phyloP scores from a whole-genome alignment of 2,797 vertebrate species.

The Knipowitschia caucasica region DNA sequence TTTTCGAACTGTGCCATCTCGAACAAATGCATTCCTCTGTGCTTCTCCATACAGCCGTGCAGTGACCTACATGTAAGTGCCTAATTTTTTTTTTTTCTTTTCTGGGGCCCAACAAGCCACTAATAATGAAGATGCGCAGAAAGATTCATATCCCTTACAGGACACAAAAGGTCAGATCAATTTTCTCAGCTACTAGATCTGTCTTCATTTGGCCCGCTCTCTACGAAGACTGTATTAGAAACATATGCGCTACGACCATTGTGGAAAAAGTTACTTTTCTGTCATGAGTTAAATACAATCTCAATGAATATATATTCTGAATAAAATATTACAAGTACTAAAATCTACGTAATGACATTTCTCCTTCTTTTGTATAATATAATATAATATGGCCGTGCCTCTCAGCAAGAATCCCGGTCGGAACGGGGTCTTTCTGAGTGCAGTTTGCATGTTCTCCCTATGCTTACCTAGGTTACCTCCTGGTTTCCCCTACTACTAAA shows the following conservation, averaged over 20 bases:
- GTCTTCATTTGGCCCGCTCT: slow-evolving; percentile 67
- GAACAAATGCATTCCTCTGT: slow-evolving; percentile 28
- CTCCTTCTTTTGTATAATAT: no score
- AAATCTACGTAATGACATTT: no score
- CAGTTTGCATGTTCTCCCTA: no score
- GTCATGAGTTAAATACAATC: background rate
- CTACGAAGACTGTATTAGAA: slow-evolving; percentile 31
- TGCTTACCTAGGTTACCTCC: no score
- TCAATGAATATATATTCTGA: background rate
- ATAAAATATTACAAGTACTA: background rate
- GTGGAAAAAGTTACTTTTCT: background rate
- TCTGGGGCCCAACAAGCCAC: slow-evolving; percentile 46
- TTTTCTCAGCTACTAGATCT: slow-evolving; percentile 52
- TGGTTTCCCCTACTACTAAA: no score
- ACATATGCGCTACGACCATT: slow-evolving; percentile 58
- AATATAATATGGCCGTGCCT: no score
- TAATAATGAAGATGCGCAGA: slow-evolving; percentile 63
- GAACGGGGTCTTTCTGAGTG: no score
- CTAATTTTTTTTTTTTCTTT: slow-evolving; percentile 61
- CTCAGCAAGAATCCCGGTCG: no score
- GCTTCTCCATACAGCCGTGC: slow-evolving; percentile 51
- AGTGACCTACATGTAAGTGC: slow-evolving; percentile 57
- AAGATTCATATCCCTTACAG: slow-evolving; percentile 66
- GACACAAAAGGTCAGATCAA: slow-evolving; percentile 75
- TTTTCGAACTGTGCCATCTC: background rate